Percentiles rank a stretch among this genome's conserved stretches.
Conservation (phyloP, 2,888 invertebrate species). For the Biston betularia region DNA sequence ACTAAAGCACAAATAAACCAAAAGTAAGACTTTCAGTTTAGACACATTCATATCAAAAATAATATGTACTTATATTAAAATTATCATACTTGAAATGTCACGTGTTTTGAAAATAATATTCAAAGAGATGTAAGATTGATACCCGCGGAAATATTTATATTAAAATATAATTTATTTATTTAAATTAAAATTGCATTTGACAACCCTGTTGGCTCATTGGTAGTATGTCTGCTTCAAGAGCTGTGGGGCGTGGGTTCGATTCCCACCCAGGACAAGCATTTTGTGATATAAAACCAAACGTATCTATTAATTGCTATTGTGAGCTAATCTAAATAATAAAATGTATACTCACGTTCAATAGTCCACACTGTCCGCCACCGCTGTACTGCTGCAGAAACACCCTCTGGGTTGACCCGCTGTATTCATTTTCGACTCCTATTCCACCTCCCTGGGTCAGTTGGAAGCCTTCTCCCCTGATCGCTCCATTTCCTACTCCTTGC, state of each 20-base stretch:
- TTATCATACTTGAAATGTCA: not conserved
- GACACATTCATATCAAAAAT: not conserved
- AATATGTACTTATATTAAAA: not conserved
- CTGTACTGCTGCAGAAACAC: slow-evolving; percentile 67
- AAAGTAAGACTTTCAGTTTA: no score
- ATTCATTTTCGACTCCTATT: slow-evolving; percentile 63
- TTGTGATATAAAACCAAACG: no score
- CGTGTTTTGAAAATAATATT: not conserved
- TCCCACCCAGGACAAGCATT: no score
- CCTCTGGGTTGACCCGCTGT: slow-evolving; percentile 62
- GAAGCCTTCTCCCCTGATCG: slow-evolving; percentile 43
- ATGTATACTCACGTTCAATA: slow-evolving; percentile 70
- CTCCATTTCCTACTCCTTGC: slow-evolving; percentile 41
- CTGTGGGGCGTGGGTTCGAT: no score
- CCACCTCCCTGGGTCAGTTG: slow-evolving; percentile 39
- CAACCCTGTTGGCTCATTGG: no score
- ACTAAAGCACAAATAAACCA: no score
- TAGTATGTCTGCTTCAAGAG: no score
- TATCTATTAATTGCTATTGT: no score
- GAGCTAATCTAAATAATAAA: not conserved
- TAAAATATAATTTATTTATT: no score
- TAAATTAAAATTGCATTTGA: no score
- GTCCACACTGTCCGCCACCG: slow-evolving; percentile 70
- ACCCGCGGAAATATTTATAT: not conserved
- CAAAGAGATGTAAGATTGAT: not conserved